phyloP scores from a whole-genome alignment of 2,113 vertebrate genomes.

The Mellivora capensis region DNA sequence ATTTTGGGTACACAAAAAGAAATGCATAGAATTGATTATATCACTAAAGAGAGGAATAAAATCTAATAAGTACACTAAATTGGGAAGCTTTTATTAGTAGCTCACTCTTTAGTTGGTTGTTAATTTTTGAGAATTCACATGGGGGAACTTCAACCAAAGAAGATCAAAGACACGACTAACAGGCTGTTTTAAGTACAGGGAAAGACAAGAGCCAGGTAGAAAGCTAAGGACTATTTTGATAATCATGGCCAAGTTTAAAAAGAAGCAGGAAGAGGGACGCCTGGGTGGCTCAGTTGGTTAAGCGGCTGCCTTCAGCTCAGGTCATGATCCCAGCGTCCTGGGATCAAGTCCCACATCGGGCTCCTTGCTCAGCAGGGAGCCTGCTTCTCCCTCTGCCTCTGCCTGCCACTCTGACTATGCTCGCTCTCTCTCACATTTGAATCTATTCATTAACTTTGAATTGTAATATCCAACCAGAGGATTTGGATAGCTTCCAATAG shows the following conservation, averaged over 20 bases:
- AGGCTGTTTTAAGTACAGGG: neutral
- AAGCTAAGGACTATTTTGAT: neutral
- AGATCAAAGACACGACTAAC: neutral
- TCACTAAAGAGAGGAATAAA: neutral
- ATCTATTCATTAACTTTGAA: slow-evolving; percentile 42
- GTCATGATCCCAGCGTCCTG: no score
- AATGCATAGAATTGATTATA: neutral
- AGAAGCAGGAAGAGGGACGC: neutral
- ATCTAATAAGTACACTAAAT: neutral
- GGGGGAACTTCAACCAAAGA: neutral
- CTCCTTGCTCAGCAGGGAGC: no score
- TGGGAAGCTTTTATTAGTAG: neutral
- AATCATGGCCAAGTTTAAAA: neutral
- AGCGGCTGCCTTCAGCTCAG: no score
- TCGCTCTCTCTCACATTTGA: no score
- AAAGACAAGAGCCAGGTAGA: neutral
- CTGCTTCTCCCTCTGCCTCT: no score
- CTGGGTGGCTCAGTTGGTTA: no score
- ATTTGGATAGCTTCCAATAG: slow-evolving; percentile 5
- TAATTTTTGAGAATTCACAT: neutral
- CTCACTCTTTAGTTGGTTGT: neutral
- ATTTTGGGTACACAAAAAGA: neutral
- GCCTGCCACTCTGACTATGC: no score
- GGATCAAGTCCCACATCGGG: no score
- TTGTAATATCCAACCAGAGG: neutral